Conservation (phyloP, 2,113 vertebrate species). For the Hippoglossus stenolepis region DNA sequence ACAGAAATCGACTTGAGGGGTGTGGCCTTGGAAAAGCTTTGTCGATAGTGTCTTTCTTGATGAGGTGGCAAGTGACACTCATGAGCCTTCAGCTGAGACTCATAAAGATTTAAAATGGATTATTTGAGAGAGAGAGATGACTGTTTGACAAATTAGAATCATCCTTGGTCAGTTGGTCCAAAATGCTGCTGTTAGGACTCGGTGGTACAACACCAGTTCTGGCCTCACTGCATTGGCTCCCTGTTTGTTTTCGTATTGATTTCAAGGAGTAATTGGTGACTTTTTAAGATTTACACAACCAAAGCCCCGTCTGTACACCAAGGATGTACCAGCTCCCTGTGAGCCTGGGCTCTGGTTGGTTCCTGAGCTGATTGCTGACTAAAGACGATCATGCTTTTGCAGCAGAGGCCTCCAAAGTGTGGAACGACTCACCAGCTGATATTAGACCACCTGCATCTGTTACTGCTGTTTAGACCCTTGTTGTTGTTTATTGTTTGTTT, state of each 20-base stretch:
- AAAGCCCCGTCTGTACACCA: neutral
- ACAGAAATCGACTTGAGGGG: constrained; percentile 25
- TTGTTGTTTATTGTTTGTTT: too few species aligned
- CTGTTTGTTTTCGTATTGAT: neutral
- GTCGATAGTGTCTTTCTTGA: constrained; percentile 30
- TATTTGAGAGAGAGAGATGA: neutral
- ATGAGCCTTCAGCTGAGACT: constrained; percentile 4
- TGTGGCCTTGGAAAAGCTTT: constrained; percentile 20
- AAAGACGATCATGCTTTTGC: too few species aligned
- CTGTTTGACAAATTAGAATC: too few species aligned
- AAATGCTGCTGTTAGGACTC: neutral
- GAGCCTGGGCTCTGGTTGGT: too few species aligned
- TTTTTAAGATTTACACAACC: neutral
- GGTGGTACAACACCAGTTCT: neutral
- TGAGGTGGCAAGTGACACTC: constrained; percentile 36
- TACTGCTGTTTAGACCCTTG: too few species aligned
- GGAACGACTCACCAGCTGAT: too few species aligned
- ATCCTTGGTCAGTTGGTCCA: neutral
- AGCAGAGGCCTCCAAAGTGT: too few species aligned
- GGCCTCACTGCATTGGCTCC: neutral
- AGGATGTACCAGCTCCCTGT: neutral
- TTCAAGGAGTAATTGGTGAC: neutral
- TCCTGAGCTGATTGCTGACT: too few species aligned
- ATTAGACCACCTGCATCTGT: too few species aligned
- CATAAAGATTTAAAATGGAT: constrained; percentile 21